phyloP scores from a whole-genome alignment of 2,113 vertebrate genomes.

The Oenanthe melanoleuca region DNA sequence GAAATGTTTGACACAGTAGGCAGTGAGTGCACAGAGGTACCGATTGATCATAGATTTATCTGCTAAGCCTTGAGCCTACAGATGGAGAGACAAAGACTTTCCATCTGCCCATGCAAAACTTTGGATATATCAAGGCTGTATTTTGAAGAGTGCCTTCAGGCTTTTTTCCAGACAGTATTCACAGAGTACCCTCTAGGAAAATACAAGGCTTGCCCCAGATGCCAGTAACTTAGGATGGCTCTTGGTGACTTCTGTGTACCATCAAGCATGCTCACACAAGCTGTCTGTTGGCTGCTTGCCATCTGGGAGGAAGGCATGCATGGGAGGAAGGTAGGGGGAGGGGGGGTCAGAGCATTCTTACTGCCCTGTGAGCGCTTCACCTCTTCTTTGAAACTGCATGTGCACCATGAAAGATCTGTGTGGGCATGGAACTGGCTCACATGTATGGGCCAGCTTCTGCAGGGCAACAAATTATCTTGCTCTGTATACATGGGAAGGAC shows the following conservation, averaged over 20 bases:
- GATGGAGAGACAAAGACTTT: constrained; percentile 26
- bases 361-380: not conserved
- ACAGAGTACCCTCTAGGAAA: constrained; percentile 5
- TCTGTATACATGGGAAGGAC: not conserved
- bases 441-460: not conserved
- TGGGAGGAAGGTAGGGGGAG: not conserved
- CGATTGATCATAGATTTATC: not conserved
- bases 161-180: not conserved
- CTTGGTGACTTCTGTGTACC: not conserved
- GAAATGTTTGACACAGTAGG: constrained; percentile 9
- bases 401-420: accelerated
- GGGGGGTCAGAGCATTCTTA: accelerated
- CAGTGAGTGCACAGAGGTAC: not conserved
- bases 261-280: not conserved
- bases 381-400: not conserved
- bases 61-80: constrained; percentile 5
- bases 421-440: not conserved
- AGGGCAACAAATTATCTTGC: not conserved
- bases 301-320: not conserved
- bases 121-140: not conserved
- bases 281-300: constrained; percentile 33
- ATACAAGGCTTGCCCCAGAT: not conserved
- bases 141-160: constrained; percentile 29
- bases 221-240: not conserved
- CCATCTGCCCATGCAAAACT: constrained; percentile 27